Evolutionary conservation across 2,888 invertebrate species (phyloP), one percentile per base, ranked within the genome.

Genomic region (Ryuthela nishihirai): DNA sequence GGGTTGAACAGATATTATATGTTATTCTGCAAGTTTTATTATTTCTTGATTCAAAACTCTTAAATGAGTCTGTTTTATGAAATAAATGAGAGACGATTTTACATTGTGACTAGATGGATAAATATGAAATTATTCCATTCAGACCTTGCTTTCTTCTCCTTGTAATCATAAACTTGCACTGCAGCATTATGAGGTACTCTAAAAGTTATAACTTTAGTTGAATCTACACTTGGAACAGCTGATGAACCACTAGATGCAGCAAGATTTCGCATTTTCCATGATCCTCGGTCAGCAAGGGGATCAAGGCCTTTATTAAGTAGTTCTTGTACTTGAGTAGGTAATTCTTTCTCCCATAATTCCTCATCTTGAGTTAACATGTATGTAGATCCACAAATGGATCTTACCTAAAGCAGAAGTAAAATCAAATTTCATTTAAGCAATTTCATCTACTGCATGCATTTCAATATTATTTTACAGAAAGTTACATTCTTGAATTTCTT

Each of bases 121-220:
- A 1, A 10, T 29, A 45, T n/a, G 20, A 47, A 34, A 45, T 18
- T 21, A 7, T 10, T n/a, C n/a, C n/a, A 7, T 32, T 20, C 52
- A 26, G 49, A 70, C 70, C 70, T 64, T 6, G 78, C 76, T 67
- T 73, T 75, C 67, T 78, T 78, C 55, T 74, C 74, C 64, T 78
- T 78, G 67, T 77, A 78, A 65, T 78, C 78, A 67, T 78, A 78
- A 38, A 78, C 74, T 69, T 78, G 78, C 10, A 77, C 77, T 43
- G 76, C 76, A 9, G 77, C 77, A 70, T 78, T 78, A 67, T 78
- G 78, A 17, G 78, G 77, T 9, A 78, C 78, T 50, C 77, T 69
- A 68, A 75, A 75, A 2, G 74, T 72, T 12, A 77, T 70, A 3
- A 77, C 75, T 25, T 68, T 64, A 0, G 74, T 74, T 64, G 73